These are phyloP conservation scores for Drosophila glabriapex DNA, from an alignment of 2,888 invertebrate genomes.

Conservation along the genomic window DNA sequence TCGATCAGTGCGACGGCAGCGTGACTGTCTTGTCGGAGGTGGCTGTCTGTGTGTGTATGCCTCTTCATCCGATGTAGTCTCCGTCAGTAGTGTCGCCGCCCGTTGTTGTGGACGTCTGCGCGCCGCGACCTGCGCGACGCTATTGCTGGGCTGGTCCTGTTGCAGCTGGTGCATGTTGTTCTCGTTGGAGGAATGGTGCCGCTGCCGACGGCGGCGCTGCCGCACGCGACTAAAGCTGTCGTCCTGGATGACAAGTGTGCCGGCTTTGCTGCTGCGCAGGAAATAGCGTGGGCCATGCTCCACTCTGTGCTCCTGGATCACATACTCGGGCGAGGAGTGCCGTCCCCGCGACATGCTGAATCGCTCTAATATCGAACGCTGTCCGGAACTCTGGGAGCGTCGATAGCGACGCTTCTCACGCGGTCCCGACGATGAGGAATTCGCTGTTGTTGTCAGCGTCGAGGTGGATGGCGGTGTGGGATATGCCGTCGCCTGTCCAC, in stretches of 20 bases:
- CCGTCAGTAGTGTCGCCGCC: conserved; percentile 26
- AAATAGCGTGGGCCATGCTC: conserved; percentile 84
- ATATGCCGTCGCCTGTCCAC: conserved; percentile 29
- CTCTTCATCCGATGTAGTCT: conserved; percentile 56
- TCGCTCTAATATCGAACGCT: conserved; percentile 83
- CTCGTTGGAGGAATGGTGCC: conserved; percentile 73
- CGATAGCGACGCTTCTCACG: conserved; percentile 82
- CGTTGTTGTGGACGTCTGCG: conserved; percentile 18
- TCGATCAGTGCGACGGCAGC: conserved; percentile 47
- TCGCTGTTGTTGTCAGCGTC: conserved; percentile 68
- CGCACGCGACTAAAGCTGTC: conserved; percentile 85
- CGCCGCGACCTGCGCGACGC: conserved; percentile 50
- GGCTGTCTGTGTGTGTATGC: background rate
- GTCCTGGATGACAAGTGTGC: conserved; percentile 86
- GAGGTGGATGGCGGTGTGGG: conserved; percentile 75
- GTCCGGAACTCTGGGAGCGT: conserved; percentile 78
- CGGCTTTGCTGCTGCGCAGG: conserved; percentile 86
- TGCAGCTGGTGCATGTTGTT: conserved; percentile 44
- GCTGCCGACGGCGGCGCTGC: conserved; percentile 77
- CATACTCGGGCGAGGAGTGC: conserved; percentile 83
- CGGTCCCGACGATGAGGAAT: conserved; percentile 78
- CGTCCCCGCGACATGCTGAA: conserved; percentile 83
- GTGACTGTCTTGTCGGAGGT: conserved; percentile 24
- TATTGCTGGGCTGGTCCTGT: conserved; percentile 6
- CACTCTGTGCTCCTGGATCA: conserved; percentile 58